Evolutionary conservation across 1,140 invertebrate genomes (phyloP), one percentile per base, ranked within the genome.

Genomic region (Camponotus floridanus): DNA sequence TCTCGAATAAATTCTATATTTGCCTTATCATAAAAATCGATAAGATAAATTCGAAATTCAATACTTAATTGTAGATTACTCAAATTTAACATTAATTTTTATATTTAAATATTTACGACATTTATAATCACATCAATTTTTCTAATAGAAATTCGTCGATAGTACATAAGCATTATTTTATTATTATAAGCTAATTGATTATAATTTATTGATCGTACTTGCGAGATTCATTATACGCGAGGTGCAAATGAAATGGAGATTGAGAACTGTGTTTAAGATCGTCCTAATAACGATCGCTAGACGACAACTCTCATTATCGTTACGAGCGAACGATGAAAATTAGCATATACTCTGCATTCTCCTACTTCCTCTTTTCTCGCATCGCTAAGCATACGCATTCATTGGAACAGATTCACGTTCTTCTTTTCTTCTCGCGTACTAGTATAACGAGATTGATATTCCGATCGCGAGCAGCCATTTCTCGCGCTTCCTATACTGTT

Each of bases 321-420:
- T 87, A 91, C 91, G 74, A 88, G 88, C 85, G 76, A 86, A 89
- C 76, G 88, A 91, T 92, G 68, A 73, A 92, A 94, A 94, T 94
- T 94, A 92, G 91, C 92, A 91, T 93, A 89, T 78, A 91, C 91
- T 91, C 90, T 88, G 74, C 84, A 59, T 59, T 84, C 91, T 73
- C 55, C 80, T 86, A 87, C 91, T 92, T 94, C 92, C 91, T 92
- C 89, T 91, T 90, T 93, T 71, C 85, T 87, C 90, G 91, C 88
- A 90, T 93, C 92, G 91, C 73, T 93, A 87, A 81, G 70, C 90
- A 91, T 90, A 90, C 90, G 90, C 91, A 90, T 88, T 86, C 89
- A 88, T 89, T 67, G 92, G 91, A 93, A 92, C 92, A 83, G 59
- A 76, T 65, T 21, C 26, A 73, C 65, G 48, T n/a, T 26, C 48